Conservation (phyloP, 2,888 invertebrate genomes). For the Brenthis hecate region DNA sequence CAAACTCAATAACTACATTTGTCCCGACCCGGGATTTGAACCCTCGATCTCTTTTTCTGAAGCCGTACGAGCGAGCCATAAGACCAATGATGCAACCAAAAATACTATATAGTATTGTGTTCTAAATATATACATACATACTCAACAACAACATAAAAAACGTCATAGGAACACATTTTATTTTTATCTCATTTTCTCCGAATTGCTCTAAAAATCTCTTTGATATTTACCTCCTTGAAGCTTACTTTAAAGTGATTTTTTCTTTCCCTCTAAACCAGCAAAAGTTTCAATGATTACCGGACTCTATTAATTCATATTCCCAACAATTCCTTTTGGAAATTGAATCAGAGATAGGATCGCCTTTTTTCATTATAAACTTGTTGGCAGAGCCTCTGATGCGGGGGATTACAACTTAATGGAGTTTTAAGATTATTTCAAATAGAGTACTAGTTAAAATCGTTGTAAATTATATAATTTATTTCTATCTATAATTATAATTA, state of each 20-base stretch:
- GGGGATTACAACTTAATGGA: conserved; percentile 39
- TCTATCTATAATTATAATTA: no score
- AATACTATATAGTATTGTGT: no score
- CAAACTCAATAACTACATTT: no score
- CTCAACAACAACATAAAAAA: not conserved
- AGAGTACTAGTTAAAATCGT: not conserved
- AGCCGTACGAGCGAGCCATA: no score
- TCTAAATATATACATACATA: no score
- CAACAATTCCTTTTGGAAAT: conserved; percentile 39
- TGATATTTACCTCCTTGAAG: conserved; percentile 3
- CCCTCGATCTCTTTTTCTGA: no score
- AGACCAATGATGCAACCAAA: no score
- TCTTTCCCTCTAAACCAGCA: conserved; percentile 5
- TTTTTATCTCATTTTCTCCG: not conserved
- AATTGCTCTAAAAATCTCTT: not conserved
- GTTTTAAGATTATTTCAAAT: conserved; percentile 18
- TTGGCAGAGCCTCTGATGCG: conserved; percentile 35
- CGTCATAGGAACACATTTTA: not conserved
- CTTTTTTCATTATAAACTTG: conserved; percentile 42
- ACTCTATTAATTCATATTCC: conserved; percentile 38
- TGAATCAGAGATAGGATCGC: conserved; percentile 42
- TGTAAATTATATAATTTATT: no score
- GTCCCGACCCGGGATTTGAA: no score
- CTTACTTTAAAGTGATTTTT: conserved; percentile 10
- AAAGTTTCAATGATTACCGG: conserved; percentile 31